Base-by-base conservation (phyloP, 35 echinoderm and acorn worm species). In the Lytechinus variegatus region DNA sequence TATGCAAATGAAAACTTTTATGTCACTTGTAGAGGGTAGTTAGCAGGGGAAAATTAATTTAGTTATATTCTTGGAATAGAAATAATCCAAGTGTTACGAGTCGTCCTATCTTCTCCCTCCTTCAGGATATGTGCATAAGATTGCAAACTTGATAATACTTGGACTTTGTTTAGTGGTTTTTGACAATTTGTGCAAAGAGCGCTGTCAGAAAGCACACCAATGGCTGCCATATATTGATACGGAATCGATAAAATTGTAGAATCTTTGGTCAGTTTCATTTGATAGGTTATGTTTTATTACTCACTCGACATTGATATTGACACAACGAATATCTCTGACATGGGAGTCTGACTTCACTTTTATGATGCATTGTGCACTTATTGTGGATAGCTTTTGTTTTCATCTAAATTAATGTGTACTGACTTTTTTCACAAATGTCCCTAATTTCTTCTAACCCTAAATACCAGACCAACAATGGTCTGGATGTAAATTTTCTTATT, bases 141-240 rank as follows among this genome's bases (percentile, higher is more conserved):
- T 79, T n/a, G 66, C 8, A 24, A 21, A 24, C 66, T 19, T 79
- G 66, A 79, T 19, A 79, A 79, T 79, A 79, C 24, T 79, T 79
- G 66, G 66, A 79, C 66, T 79, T 79, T 79, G 66, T 79, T 79
- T n/a, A 79, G 66, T 79, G 16, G 19, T 79, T 79, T n/a, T 79
- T 44, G 33, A 44, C 33, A 44, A 44, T 44, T 44, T 24, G 66
- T 79, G 66, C 66, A 24, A 14, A 79, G 66, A 79, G 66, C 14
- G 24, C 16, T 79, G 66, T 79, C 66, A 79, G 21, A 19, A n/a
- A 24, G 19, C 19, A 21, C 7, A 24, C 66, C n/a, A 16, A n/a
- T 24, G 21, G 6, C 66, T 79, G 66, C 14, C 66, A 79, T 6
- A 79, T 79, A 21, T 79, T 79, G 66, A 79, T 24, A 79, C 16